Evolutionary conservation across 2,113 vertebrate genomes (phyloP).

Genomic region (Leiothrix lutea): DNA sequence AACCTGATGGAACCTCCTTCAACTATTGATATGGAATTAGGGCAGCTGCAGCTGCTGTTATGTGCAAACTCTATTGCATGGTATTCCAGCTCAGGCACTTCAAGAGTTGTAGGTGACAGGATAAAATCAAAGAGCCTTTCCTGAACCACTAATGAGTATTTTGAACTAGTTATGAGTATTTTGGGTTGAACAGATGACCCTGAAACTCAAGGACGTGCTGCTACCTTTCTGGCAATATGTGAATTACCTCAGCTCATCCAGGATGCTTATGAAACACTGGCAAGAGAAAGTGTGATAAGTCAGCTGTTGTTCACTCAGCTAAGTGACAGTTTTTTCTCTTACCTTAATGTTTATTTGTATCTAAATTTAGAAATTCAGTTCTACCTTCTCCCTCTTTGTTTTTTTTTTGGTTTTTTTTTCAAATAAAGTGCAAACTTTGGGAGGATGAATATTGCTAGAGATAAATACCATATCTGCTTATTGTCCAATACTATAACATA

Average conservation of each 20-base stretch:
- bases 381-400: neutral
- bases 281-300: neutral
- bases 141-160: neutral
- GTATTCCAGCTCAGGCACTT: neutral
- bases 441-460: neutral
- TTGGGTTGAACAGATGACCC: neutral
- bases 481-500: neutral
- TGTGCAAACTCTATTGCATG: neutral
- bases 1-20: neutral
- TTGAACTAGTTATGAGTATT: neutral
- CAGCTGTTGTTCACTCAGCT: neutral
- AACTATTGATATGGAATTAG: neutral
- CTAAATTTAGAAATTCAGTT: neutral
- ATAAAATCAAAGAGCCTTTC: neutral
- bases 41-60: neutral
- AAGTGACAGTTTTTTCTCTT: neutral
- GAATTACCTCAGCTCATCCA: neutral
- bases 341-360: neutral
- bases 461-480: neutral
- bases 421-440: neutral
- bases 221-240: neutral
- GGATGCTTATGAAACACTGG: neutral
- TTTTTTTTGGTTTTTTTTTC: neutral
- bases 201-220: neutral
- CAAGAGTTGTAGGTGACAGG: neutral